Percentiles rank a stretch among this genome's conserved stretches.
Conservation (phyloP, 2,113 vertebrate genomes). For the Elephas maximus region DNA sequence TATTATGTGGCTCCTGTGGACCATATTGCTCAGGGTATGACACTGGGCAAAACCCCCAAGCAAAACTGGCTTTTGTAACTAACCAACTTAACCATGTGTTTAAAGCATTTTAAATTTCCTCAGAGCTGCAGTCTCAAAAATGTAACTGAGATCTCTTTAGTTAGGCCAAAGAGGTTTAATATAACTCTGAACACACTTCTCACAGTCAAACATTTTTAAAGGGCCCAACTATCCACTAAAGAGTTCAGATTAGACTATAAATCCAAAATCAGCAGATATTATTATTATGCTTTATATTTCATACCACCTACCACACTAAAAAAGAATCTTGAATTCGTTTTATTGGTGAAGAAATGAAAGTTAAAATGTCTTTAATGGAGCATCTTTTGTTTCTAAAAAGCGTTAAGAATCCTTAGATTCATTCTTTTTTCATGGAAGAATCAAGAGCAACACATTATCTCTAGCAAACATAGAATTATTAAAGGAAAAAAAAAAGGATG, state of each 20-base stretch:
- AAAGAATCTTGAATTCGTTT: background rate
- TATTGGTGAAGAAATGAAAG: background rate
- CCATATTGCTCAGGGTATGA: conserved; percentile 40
- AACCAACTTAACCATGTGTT: conserved; percentile 31
- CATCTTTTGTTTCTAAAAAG: conserved; percentile 36
- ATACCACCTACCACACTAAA: background rate
- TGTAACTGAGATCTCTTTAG: conserved; percentile 13
- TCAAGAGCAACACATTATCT: background rate
- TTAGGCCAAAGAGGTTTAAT: background rate
- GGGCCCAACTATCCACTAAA: background rate
- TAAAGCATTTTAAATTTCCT: conserved; percentile 35
- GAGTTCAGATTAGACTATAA: background rate
- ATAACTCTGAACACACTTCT: conserved; percentile 5
- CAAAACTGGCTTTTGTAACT: background rate
- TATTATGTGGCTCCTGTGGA: conserved; percentile 59
- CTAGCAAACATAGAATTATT: background rate
- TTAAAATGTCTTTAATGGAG: background rate
- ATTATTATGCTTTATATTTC: background rate
- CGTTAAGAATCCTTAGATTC: background rate
- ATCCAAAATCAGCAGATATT: background rate
- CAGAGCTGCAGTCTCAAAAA: conserved; percentile 25
- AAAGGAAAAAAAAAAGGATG: background rate
- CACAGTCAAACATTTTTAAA: background rate
- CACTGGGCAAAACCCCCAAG: background rate
- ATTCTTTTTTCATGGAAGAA: background rate